Conservation (phyloP, 1,140 invertebrate species). For the Eulimnadia texana region DNA sequence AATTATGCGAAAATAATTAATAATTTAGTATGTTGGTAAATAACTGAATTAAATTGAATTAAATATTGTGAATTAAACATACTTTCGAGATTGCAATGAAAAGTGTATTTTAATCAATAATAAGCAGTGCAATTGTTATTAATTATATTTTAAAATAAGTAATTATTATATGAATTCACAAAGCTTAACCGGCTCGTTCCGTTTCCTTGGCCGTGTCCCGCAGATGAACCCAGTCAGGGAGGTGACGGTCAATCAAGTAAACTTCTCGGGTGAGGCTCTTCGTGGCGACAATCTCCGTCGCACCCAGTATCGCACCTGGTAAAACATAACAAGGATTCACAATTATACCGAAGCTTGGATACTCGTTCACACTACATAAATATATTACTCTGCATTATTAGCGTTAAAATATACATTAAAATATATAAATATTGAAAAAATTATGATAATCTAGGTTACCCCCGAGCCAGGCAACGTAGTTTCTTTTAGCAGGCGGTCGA, state of each 20-base stretch:
- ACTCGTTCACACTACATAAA: not conserved
- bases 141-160: no score
- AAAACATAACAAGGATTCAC: no score
- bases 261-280: constrained; percentile 57
- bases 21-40: no score
- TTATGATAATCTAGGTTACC: constrained; percentile 34
- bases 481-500: constrained; percentile 57
- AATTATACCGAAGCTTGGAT: no score
- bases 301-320: constrained; percentile 63
- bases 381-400: not conserved
- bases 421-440: not conserved
- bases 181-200: not conserved
- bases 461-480: constrained; percentile 73
- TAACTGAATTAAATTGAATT: no score
- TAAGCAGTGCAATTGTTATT: no score
- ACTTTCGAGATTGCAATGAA: no score
- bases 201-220: constrained; percentile 36
- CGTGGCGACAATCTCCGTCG: constrained; percentile 57
- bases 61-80: no score
- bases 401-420: not conserved
- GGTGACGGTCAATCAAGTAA: constrained; percentile 47
- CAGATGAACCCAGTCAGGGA: constrained; percentile 71
- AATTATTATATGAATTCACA: not conserved
- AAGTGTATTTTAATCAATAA: no score
- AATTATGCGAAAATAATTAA: no score